Conservation (phyloP, 2,797 vertebrate species). For the Benthosema pterotum region DNA sequence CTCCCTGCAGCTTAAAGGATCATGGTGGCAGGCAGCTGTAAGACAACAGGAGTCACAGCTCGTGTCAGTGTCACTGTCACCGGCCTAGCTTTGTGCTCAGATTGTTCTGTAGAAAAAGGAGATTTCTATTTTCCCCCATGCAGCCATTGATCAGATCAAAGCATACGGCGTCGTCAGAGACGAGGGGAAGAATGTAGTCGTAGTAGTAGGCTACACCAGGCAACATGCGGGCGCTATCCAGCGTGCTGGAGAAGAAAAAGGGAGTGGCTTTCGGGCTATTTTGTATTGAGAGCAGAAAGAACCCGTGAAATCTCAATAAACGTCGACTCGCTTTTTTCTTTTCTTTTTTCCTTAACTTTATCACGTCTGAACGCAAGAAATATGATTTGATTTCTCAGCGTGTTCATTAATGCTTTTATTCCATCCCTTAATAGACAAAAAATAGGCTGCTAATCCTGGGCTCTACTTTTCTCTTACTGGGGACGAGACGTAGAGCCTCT, state of each 20-base stretch:
- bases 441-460: neutral
- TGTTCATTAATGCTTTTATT: conserved; percentile 6
- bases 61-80: conserved; percentile 52
- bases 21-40: conserved; percentile 78
- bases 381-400: neutral
- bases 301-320: conserved; percentile 27
- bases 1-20: conserved; percentile 82
- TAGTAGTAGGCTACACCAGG: conserved; percentile 20
- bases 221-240: conserved; percentile 76
- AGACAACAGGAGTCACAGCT: conserved; percentile 78
- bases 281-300: conserved; percentile 53
- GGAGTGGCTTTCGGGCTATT: conserved; percentile 73
- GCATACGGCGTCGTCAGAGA: conserved; percentile 59
- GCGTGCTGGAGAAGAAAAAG: conserved; percentile 80
- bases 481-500: conserved; percentile 29
- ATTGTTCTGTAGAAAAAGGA: conserved; percentile 49
- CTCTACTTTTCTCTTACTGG: conserved; percentile 28
- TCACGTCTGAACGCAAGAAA: conserved; percentile 6
- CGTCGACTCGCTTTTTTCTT: conserved; percentile 6
- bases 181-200: conserved; percentile 50
- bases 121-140: conserved; percentile 40
- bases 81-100: conserved; percentile 37
- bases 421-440: neutral
- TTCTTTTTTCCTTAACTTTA: neutral
- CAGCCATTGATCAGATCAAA: conserved; percentile 59